Evolutionary conservation across 23 tunicate species (phyloP), one percentile per base, ranked within the genome.

Genomic region (Ciona savignyi): DNA sequence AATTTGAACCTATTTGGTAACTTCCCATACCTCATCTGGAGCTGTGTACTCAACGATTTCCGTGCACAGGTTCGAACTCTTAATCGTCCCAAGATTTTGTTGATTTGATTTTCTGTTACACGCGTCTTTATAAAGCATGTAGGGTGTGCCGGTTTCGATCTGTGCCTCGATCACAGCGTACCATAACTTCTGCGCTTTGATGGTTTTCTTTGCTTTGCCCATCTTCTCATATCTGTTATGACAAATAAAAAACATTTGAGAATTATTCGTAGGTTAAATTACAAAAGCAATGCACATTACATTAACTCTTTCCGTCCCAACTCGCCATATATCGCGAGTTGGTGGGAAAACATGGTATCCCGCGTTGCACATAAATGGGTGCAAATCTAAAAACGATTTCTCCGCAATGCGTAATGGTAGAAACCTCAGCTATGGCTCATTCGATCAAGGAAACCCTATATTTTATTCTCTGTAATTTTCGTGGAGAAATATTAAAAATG

Each of bases 71-170:
- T 95, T 95, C 19, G 96, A 88, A 49, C 96, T 83, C 61, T 84
- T 95, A 63, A 95, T 95, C 29, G 99, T 95, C 21, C 99, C 99
- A 60, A 95, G 83, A 75, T 95, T 95, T 73, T 95, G 90, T 62
- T 95, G 99, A 61, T 95, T 95, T 11, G 99, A 95, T 67, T 95
- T 95, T 68, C 96, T 67, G 69, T 95, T 95, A 80, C 99, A 95
- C 0, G 99, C 96, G 63, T 95, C 99, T 63, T 95, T 95, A 74
- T 95, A 95, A 22, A 95, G 66, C 99, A 95, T 95, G 74, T 95
- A 95, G 1, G 99, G 99, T 0, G 95, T 90, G 23, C 99, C 99
- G 32, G 96, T 90, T 74, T 95, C 99, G 32, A 89, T 95, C 71
- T 95, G 99, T 0, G 99, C 81, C 79, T 95, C 99, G 27, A 95